Base-by-base conservation (phyloP, 2,888 invertebrate species). In the Prenolepis imparis region DNA sequence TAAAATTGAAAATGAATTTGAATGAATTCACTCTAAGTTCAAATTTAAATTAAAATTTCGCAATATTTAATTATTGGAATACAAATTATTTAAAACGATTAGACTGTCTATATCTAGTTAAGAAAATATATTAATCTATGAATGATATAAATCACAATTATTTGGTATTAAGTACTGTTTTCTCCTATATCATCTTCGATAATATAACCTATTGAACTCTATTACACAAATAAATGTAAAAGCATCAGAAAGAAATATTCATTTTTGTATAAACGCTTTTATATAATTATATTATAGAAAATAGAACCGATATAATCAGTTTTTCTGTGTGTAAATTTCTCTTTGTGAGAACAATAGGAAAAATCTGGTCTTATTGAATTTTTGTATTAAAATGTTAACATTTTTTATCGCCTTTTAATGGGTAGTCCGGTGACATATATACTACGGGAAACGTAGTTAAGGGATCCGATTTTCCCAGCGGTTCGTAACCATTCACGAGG, bases 401-500 rank as follows among this genome's bases (percentile, higher is more conserved):
- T 36, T 85, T 84, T 12, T 72, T 18, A 11, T 83, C 67, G 18
- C 78, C 84, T 75, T 92, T 92, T 2, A 89, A 32, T 28, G 92
- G 82, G 61, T 90, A 89, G 21, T 92, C 91, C 1, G 92, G 84
- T 0, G 91, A 90, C 93, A 93, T 93, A 57, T 94, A 94, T 48
- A 94, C 90, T 9, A 94, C 90, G 0, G 95, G 95, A 82, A 92
- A 94, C 0, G 92, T 91, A 32, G 91, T 87, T 32, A 93, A 83
- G 0, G 94, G 93, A 88, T 95, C 95, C 18, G 91, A 88, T 86
- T 94, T 94, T 82, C 93, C 94, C 28, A 94, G 85, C 21, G 94
- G 94, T 57, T 93, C 92, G 74, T 95, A 94, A 68, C 94, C 94
- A 87, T 95, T 96, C 85, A 96, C 95, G 89, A 96, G 95, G 55